A percentile compares a stretch with the other conserved stretches of the same genome.
These are phyloP conservation scores for Pardosa pseudoannulata DNA, from an alignment of 2,888 invertebrate genomes.

Conservation along the genomic window DNA sequence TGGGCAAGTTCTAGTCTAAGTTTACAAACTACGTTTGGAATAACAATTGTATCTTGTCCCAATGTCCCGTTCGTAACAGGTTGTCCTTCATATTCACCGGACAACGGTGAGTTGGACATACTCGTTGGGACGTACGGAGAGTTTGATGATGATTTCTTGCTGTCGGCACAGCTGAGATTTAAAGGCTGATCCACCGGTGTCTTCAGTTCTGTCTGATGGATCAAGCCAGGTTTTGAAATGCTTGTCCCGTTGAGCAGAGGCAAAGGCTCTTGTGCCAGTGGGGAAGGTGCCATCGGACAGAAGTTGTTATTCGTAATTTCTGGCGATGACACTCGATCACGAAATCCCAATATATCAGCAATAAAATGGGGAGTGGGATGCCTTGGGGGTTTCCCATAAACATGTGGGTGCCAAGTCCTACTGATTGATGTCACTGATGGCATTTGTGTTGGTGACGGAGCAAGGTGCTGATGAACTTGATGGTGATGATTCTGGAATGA, in stretches of 20 bases:
- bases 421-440: slow-evolving; percentile 26
- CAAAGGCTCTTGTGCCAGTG: slow-evolving; percentile 21
- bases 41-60: slow-evolving; percentile 33
- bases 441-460: slow-evolving; percentile 35
- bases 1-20: slow-evolving; percentile 55
- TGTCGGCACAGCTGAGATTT: slow-evolving; percentile 63
- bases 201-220: slow-evolving; percentile 32
- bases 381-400: slow-evolving; percentile 88
- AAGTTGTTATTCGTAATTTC: slow-evolving; percentile 14
- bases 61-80: slow-evolving; percentile 13
- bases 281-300: slow-evolving; percentile 30
- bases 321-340: slow-evolving; percentile 28
- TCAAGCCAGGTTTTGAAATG: slow-evolving; percentile 18
- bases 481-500: slow-evolving; percentile 54
- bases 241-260: slow-evolving; percentile 52
- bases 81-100: slow-evolving; percentile 25
- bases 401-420: slow-evolving; percentile 88
- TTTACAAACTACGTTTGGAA: slow-evolving; percentile 58
- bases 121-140: slow-evolving; percentile 31
- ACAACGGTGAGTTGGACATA: slow-evolving; percentile 41
- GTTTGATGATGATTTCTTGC: slow-evolving; percentile 36
- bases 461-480: slow-evolving; percentile 42
- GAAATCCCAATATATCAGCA: slow-evolving; percentile 88
- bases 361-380: slow-evolving; percentile 91
- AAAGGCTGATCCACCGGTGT: slow-evolving; percentile 57